Evolutionary conservation across 2,888 invertebrate species (phyloP).

Genomic region (Stenolophus ochropezus): DNA sequence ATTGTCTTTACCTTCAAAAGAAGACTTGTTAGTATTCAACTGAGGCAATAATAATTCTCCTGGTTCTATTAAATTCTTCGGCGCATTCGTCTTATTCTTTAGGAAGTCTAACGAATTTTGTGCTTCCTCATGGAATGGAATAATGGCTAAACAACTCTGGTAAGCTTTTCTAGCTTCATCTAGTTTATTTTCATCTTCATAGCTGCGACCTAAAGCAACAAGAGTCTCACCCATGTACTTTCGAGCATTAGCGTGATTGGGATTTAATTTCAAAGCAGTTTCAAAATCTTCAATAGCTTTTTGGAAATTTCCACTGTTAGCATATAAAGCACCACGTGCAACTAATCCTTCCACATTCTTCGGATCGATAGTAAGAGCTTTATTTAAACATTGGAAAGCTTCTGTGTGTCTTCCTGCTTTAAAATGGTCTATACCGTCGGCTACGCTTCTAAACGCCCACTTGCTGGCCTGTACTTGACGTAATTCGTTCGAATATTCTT

Average conservation of each 20-base stretch:
- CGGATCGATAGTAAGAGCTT: constrained; percentile 93
- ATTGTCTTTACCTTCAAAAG: constrained; percentile 80
- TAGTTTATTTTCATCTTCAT: constrained; percentile 90
- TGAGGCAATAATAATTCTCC: constrained; percentile 78
- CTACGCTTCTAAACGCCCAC: constrained; percentile 93
- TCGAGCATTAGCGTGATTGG: constrained; percentile 92
- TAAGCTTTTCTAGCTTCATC: constrained; percentile 91
- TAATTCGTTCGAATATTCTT: constrained; percentile 89
- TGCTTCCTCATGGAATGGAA: constrained; percentile 92
- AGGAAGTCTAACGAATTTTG: constrained; percentile 88
- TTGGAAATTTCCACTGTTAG: constrained; percentile 94
- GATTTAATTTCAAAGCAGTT: constrained; percentile 90
- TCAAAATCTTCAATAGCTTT: constrained; percentile 97
- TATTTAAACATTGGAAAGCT: constrained; percentile 95
- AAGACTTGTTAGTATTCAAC: constrained; percentile 72
- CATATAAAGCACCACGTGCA: constrained; percentile 93
- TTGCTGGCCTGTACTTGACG: constrained; percentile 93
- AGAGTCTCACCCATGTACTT: constrained; percentile 96
- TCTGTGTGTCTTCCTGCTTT: constrained; percentile 94
- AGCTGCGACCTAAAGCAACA: constrained; percentile 90
- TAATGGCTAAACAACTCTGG: constrained; percentile 87
- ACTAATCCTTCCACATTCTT: constrained; percentile 94
- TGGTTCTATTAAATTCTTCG: constrained; percentile 80
- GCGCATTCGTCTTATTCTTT: constrained; percentile 79
- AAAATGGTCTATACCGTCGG: constrained; percentile 96